Evolutionary conservation across 2,113 vertebrate genomes (phyloP).

Genomic region (Dasypus novemcinctus): DNA sequence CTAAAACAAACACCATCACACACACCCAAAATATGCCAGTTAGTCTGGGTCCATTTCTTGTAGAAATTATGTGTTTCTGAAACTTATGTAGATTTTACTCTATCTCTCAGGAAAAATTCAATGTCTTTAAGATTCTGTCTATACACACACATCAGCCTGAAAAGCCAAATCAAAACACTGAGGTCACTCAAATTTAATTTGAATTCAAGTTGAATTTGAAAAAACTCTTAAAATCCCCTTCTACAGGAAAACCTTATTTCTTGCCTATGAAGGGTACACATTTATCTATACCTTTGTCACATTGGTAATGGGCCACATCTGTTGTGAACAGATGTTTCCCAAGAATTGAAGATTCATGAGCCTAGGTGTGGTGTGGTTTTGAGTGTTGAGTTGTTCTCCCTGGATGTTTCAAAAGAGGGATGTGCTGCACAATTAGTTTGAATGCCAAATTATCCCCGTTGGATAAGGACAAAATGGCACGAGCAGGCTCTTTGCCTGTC

Average conservation of each 20-base stretch:
- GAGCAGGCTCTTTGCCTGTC: background rate
- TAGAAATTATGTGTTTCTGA: slow-evolving; percentile 58
- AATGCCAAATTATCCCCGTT: background rate
- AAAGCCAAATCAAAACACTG: slow-evolving; percentile 23
- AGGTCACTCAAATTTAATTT: background rate
- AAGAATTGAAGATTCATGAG: background rate
- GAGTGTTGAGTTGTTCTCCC: background rate
- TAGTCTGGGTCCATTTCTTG: background rate
- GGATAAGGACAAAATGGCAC: background rate
- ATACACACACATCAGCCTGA: background rate
- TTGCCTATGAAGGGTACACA: background rate
- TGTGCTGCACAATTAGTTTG: background rate
- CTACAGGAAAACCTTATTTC: background rate
- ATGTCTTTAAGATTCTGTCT: background rate
- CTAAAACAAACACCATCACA: slow-evolving; percentile 51
- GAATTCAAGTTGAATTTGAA: slow-evolving; percentile 25
- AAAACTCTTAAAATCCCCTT: background rate
- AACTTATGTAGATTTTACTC: slow-evolving; percentile 47
- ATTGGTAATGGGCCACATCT: background rate
- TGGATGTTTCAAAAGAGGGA: background rate
- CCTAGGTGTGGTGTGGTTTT: background rate
- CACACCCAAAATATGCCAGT: background rate
- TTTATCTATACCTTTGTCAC: background rate
- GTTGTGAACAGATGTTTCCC: background rate
- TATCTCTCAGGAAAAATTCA: slow-evolving; percentile 47